Evolutionary conservation across 2,113 vertebrate genomes (phyloP).

Genomic region (Crotalus helleri): DNA sequence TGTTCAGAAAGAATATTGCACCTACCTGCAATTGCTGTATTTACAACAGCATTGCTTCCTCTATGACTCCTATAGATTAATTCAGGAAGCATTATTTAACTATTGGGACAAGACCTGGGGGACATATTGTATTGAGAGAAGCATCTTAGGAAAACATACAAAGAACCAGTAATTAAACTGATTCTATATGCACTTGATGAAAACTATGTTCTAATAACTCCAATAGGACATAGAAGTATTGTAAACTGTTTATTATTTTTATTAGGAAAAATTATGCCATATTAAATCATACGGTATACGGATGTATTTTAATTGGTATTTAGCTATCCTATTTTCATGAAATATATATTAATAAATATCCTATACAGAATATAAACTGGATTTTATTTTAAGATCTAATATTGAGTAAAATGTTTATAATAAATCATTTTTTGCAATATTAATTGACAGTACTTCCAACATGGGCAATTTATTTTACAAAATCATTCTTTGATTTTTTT

Average conservation of each 20-base stretch:
- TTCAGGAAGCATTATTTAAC: constrained; percentile 32
- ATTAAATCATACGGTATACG: constrained; percentile 11
- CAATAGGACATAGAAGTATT: not conserved
- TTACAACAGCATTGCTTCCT: constrained; percentile 1
- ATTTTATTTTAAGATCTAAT: not conserved
- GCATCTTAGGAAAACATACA: not conserved
- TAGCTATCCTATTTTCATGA: not conserved
- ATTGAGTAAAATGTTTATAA: not conserved
- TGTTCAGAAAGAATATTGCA: not conserved
- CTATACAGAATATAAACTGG: not conserved
- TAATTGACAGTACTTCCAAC: not conserved
- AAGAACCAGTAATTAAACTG: not conserved
- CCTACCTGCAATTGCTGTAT: not conserved
- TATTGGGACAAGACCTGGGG: accelerated
- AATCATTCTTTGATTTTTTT: not conserved
- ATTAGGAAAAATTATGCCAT: not conserved
- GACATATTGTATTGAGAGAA: constrained; percentile 15
- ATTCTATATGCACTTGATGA: not conserved
- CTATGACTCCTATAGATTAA: not conserved
- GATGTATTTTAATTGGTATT: not conserved
- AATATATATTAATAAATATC: not conserved
- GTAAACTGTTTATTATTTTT: not conserved
- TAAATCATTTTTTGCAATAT: not conserved
- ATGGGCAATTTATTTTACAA: not conserved
- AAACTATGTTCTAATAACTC: not conserved